phyloP scores from a whole-genome alignment of 2,888 invertebrate genomes.

The Capitulum mitella region DNA sequence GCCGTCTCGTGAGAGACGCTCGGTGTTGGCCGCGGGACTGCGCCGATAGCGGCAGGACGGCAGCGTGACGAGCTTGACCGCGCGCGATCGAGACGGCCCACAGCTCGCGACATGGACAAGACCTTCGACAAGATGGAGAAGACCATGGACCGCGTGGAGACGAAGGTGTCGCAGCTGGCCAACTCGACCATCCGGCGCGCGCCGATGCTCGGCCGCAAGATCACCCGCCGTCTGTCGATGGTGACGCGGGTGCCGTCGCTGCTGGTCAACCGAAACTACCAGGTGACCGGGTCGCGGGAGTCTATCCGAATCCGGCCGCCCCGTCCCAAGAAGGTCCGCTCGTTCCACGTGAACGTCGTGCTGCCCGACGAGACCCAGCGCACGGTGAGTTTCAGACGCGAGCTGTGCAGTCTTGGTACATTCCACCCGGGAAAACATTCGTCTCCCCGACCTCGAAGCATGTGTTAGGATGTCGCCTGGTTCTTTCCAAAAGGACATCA shows the following conservation, averaged over 20 bases:
- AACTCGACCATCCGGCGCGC: constrained; percentile 5
- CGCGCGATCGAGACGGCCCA: too few relatives aligned
- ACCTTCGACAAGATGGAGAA: background rate
- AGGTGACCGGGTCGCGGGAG: constrained; percentile 31
- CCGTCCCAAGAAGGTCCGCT: constrained; percentile 40
- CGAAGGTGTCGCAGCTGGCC: background rate
- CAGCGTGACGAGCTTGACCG: too few relatives aligned
- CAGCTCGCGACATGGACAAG: too few relatives aligned
- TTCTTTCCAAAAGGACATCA: too few relatives aligned
- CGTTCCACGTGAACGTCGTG: constrained; percentile 56
- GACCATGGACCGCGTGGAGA: constrained; percentile 5
- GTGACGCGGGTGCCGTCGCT: constrained; percentile 53
- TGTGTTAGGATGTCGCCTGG: too few relatives aligned
- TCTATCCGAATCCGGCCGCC: constrained; percentile 26
- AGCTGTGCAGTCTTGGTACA: too few relatives aligned
- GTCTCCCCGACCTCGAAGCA: too few relatives aligned
- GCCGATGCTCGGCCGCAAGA: constrained; percentile 53
- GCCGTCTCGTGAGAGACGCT: too few relatives aligned
- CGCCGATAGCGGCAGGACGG: too few relatives aligned
- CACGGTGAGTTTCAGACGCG: constrained; percentile 53
- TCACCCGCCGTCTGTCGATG: constrained; percentile 54
- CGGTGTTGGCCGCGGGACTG: too few relatives aligned
- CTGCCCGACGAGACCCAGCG: constrained; percentile 58
- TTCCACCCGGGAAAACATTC: too few relatives aligned
- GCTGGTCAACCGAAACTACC: constrained; percentile 43